Base-by-base conservation (phyloP, 1,140 invertebrate genomes). In the Dendrolimus punctatus region DNA sequence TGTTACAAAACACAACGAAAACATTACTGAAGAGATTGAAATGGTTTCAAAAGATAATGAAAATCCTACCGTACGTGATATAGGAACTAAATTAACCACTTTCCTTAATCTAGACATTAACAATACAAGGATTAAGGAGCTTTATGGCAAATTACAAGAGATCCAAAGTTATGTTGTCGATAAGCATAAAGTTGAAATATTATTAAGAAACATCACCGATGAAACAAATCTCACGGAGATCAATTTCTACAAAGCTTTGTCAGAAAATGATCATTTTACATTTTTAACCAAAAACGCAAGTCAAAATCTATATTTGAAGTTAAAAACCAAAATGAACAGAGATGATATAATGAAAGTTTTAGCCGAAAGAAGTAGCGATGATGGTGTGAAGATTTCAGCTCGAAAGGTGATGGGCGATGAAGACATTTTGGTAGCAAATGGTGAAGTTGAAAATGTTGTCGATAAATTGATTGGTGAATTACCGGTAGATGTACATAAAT, bases 251-350 rank as follows among this genome's bases (percentile, higher is more conserved):
- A 66, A 73, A 46, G 56, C 76, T 8, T 59, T 82, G 23, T 66
- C 66, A 9, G 73, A 82, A 49, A 55, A 66, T 36, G 79, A 85
- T 44, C 50, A 73, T 38, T 73, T 75, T 41, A 56, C 47, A 57
- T 65, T 72, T 45, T 43, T 76, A 38, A 46, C 44, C 2, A 50
- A 57, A 5, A 66, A 65, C 6, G 76, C 71, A 53, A 53, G 67
- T 0, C 79, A 77, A 55, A 80, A 60, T 58, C 55, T 81, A 40
- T 81, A 80, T 55, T 53, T 82, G 4, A 73, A 73, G 51, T 52
- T 85, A 5, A 85, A 85, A 57, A 67, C 78, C 49, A 78, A 74
- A 23, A 83, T 83, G 73, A 85, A 76, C 42, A 60, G 81, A 55
- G 76, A 85, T 62, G 79, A 85, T 51, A 66, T 85, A 6, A 47